Evolutionary conservation across 2,113 vertebrate species (phyloP), one percentile per base, ranked within the genome.

Genomic region (Thinocorus orbignyianus): DNA sequence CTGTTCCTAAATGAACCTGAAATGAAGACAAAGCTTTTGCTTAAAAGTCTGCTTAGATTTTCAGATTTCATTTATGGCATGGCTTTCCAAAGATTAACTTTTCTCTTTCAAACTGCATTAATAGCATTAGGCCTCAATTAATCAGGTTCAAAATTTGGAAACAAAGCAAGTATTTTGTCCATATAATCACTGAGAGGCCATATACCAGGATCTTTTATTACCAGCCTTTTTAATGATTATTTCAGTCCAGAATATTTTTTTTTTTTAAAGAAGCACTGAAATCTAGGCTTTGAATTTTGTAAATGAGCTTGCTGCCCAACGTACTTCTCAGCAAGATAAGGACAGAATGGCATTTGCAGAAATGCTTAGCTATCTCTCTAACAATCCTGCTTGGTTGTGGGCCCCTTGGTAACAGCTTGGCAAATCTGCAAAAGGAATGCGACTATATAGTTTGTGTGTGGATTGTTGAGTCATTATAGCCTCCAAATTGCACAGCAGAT

Each of bases 331-430:
- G 98, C 88, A 96, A 98, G 98, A 98, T 98, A 98, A 98, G 98
- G 92, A 85, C 92, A 96, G 90, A 98, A 98, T 95, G 97, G 97
- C 98, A 97, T 98, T 98, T 98, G 94, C 98, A 97, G 98, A 98
- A 98, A 98, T 98, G 97, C 97, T 96, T 96, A 89, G 71, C 98
- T 98, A 98, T 99, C 98, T 98, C 96, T 97, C 96, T 72, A 97
- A 98, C 98, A 98, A 98, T 98, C 98, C 98, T 72, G 97, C 97
- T 98, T 95, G 97, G 96, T 86, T 80, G 86, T 94, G 81, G 97
- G 98, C 97, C 98, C 98, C 98, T 98, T 98, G 97, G 98, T 98
- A 98, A 98, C 98, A 97, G 98, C 98, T 97, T 98, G 98, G 98
- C 98, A 98, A 98, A 98, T 98, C 98, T 92, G 97, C 97, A 98